Evolutionary conservation across 2,888 invertebrate genomes (phyloP), one percentile per base, ranked within the genome.

Genomic region (Drosophila melanosoma): DNA sequence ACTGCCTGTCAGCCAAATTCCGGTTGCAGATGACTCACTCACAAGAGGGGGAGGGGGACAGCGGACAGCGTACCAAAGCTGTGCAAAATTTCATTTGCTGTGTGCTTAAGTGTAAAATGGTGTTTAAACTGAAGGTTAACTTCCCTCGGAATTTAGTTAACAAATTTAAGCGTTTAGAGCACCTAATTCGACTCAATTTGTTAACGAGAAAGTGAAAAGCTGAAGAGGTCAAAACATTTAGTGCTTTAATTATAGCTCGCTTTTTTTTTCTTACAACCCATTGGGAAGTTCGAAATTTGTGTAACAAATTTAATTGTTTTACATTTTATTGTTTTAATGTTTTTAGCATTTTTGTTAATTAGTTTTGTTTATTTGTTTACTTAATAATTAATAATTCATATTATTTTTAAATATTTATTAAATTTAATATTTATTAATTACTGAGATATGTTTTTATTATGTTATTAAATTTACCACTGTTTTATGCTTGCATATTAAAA

Each of bases 21-120:
- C 90, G 90, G 84, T 83, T 87, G 90, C 89, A 68, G 87, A 83
- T 85, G 85, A 85, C 70, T 90, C 89, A 90, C 67, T 66, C 56
- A 48, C 32, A n/a, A 8, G 6, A 5, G 4, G 5, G 8, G 7
- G 3, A n/a, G 8, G 15, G 23, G 33, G 33, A 8, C 15, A 52
- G 59, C 15, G 20, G 10, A 35, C 51, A 70, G 35, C 54, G 29
- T 48, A 49, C 74, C 57, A 75, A 80, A 79, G 76, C 60, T 76
- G 63, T 65, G 53, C 76, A 59, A 66, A 86, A 89, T 89, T 87
- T 58, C 87, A 90, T 90, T 90, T 83, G 70, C 79, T 67, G 64
- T 67, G 61, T 69, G 69, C 52, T 70, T 72, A 76, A 74, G 73
- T 80, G 87, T 68, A 53, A 72, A 87, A 81, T 76, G 65, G 29